These are phyloP conservation scores for Acrocephalus kingi DNA, from an alignment of 2,113 vertebrate species.

Conservation along the genomic window DNA sequence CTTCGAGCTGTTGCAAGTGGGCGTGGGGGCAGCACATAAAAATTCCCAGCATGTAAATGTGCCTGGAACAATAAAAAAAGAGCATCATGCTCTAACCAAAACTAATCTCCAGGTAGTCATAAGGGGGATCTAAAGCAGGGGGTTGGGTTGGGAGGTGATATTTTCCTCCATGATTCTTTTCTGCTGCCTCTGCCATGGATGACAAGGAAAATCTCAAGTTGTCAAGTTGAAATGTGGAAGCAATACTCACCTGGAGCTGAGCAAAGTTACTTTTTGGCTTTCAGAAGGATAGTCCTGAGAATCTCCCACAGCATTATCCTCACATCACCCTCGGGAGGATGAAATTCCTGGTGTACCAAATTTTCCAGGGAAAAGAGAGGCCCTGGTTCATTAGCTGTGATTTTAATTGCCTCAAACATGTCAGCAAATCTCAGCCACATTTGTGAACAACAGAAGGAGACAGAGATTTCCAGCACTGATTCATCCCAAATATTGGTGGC, in stretches of 20 bases:
- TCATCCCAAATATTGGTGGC: background rate
- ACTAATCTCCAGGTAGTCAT: background rate
- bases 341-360: background rate
- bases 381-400: background rate
- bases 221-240: conserved; percentile 7
- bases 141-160: background rate
- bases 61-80: background rate
- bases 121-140: background rate
- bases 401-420: background rate
- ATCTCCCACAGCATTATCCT: background rate
- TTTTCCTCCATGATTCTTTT: background rate
- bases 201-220: background rate
- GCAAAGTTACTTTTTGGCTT: background rate
- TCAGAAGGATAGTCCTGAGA: background rate
- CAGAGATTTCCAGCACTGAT: background rate
- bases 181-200: background rate
- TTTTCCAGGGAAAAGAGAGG: background rate
- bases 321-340: background rate
- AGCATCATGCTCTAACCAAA: rapidly evolving
- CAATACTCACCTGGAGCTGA: background rate
- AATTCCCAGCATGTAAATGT: background rate
- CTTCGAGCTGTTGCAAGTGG: background rate
- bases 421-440: background rate
- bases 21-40: background rate
- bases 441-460: background rate